Evolutionary conservation across 2,797 vertebrate species (phyloP).

Genomic region (Menidia menidia): DNA sequence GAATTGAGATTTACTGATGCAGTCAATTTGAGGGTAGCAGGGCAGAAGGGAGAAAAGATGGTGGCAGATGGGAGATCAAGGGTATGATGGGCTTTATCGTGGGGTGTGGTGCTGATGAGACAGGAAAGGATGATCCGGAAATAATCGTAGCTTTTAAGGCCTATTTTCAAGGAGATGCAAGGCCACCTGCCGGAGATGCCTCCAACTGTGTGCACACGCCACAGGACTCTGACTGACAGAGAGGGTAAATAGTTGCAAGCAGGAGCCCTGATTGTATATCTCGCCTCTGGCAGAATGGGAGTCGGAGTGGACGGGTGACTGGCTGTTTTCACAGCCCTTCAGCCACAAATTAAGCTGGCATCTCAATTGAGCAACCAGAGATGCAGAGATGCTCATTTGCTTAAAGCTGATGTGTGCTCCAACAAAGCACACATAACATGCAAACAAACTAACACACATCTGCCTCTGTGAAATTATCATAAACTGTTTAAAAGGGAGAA

Average conservation of each 20-base stretch:
- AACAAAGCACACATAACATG: conserved; percentile 13
- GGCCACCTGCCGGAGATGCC: conserved; percentile 63
- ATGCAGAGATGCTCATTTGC: conserved; percentile 45
- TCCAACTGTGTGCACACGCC: conserved; percentile 66
- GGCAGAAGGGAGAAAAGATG: conserved; percentile 12
- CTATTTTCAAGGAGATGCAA: conserved; percentile 56
- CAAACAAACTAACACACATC: conserved; percentile 28
- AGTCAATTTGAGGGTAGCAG: conserved; percentile 38
- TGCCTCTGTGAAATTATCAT: conserved; percentile 35
- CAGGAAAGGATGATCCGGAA: conserved; percentile 44
- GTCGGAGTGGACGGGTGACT: conserved; percentile 66
- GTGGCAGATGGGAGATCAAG: conserved; percentile 38
- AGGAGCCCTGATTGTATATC: conserved; percentile 78
- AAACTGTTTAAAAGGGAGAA: conserved; percentile 22
- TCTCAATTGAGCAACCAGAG: conserved; percentile 47
- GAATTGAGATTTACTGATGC: conserved; percentile 27
- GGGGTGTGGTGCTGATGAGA: conserved; percentile 31
- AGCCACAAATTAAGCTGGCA: conserved; percentile 71
- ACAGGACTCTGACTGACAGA: conserved; percentile 77
- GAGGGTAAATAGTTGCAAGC: conserved; percentile 78
- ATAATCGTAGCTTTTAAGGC: conserved; percentile 63
- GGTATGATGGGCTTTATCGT: conserved; percentile 16
- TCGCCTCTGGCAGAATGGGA: conserved; percentile 63
- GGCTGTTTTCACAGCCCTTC: conserved; percentile 72
- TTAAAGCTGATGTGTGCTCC: conserved; percentile 33